Evolutionary conservation across 2,113 vertebrate genomes (phyloP).

Genomic region (Lontra canadensis): DNA sequence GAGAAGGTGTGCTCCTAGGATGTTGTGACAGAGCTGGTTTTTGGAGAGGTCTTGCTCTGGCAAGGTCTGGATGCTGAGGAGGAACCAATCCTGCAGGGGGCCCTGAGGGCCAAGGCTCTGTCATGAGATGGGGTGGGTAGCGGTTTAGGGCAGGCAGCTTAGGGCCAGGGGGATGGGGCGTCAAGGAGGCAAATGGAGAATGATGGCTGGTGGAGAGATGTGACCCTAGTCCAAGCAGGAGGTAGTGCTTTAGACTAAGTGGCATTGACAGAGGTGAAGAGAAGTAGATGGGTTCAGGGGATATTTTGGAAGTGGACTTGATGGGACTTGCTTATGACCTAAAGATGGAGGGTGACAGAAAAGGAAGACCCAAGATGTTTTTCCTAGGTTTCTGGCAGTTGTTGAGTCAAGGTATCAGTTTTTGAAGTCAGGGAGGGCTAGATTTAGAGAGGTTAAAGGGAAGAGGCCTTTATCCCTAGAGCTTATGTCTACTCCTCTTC

Average conservation of each 20-base stretch:
- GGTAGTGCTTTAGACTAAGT: not conserved
- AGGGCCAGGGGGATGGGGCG: rapidly evolving
- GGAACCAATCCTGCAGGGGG: not conserved
- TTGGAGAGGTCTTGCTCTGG: not conserved
- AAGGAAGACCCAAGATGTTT: not conserved
- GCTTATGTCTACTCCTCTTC: not conserved
- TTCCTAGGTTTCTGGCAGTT: not conserved
- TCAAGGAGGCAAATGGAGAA: not conserved
- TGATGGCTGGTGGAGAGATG: too few species aligned
- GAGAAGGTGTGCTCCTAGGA: not conserved
- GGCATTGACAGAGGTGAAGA: not conserved
- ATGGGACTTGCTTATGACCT: not conserved
- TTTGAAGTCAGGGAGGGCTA: not conserved
- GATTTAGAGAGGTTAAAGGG: not conserved
- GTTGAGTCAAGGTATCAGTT: not conserved
- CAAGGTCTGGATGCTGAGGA: not conserved
- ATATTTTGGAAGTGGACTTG: not conserved
- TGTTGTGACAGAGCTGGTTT: not conserved
- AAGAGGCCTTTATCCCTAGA: not conserved
- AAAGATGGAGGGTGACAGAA: not conserved
- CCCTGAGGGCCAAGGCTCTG: not conserved
- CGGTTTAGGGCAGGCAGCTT: not conserved
- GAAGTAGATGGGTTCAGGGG: not conserved
- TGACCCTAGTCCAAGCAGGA: not conserved
- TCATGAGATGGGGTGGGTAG: not conserved